Percentiles rank a stretch among this genome's conserved stretches.
Conservation (phyloP, 2,888 invertebrate genomes). For the Plutella xylostella region DNA sequence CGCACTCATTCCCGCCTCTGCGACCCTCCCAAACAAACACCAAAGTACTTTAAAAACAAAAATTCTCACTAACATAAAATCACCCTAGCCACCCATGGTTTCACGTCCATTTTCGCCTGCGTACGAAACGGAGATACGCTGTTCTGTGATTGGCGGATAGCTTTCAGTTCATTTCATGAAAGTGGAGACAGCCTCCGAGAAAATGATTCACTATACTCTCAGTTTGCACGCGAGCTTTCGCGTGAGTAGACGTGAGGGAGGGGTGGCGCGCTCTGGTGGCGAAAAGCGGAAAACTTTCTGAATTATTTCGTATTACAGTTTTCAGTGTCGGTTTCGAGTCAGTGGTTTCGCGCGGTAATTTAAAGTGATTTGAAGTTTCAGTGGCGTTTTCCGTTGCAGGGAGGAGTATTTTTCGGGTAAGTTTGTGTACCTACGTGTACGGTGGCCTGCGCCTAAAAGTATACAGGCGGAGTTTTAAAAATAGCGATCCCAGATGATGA, state of each 20-base stretch:
- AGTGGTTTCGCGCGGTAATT: too few relatives aligned
- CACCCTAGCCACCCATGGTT: background rate
- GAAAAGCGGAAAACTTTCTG: constrained; percentile 45
- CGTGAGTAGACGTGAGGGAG: constrained; percentile 36
- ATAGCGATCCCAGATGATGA: too few relatives aligned
- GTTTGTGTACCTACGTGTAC: too few relatives aligned
- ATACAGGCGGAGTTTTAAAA: too few relatives aligned
- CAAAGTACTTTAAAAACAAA: constrained; percentile 62
- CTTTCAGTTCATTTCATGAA: constrained; percentile 66
- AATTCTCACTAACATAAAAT: constrained; percentile 20
- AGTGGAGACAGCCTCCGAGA: constrained; percentile 48
- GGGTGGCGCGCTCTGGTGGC: constrained; percentile 17
- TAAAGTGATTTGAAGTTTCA: too few relatives aligned
- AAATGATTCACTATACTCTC: too few relatives aligned
- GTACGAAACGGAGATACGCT: constrained; percentile 23
- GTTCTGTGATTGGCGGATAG: constrained; percentile 24
- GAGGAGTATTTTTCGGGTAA: too few relatives aligned
- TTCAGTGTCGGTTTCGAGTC: too few relatives aligned
- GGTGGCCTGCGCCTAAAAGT: too few relatives aligned
- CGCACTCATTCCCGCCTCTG: constrained; percentile 68
- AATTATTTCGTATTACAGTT: too few relatives aligned
- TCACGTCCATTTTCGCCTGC: constrained; percentile 18
- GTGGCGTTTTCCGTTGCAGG: too few relatives aligned
- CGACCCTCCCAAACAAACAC: constrained; percentile 69
- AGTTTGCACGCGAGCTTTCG: constrained; percentile 65